phyloP scores from a whole-genome alignment of 2,797 vertebrate species.

The Lacerta viridis region DNA sequence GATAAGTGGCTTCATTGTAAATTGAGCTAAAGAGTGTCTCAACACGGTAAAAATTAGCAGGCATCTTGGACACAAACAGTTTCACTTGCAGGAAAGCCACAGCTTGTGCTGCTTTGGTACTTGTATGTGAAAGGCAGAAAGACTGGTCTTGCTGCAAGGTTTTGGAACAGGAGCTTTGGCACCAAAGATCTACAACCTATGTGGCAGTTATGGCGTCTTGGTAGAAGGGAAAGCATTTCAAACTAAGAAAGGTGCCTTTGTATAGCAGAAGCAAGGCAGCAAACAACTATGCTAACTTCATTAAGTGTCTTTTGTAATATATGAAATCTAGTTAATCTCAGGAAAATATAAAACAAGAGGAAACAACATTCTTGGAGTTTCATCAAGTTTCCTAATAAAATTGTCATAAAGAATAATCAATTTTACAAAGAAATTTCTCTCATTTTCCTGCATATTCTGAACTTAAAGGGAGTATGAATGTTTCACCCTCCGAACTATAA shows the following conservation, averaged over 20 bases:
- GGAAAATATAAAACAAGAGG: constrained; percentile 32
- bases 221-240: neutral
- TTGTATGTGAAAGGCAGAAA: neutral
- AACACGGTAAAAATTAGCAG: neutral
- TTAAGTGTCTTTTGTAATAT: neutral
- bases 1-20: neutral
- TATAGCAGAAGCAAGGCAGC: constrained; percentile 35
- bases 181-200: neutral
- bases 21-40: neutral
- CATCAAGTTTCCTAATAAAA: constrained; percentile 37
- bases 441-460: neutral
- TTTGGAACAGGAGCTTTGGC: too few species aligned
- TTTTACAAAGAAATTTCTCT: neutral
- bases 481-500: neutral
- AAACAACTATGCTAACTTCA: neutral
- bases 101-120: neutral
- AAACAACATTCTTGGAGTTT: constrained; percentile 46
- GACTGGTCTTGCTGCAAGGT: too few species aligned
- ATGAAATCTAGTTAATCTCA: constrained; percentile 27
- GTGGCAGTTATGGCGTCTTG: too few species aligned
- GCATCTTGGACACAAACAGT: neutral
- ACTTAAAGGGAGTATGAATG: neutral
- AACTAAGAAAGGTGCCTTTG: neutral
- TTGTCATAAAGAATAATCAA: neutral
- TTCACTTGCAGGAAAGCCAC: neutral